Percentiles rank a stretch among this genome's conserved stretches.
Evolutionary conservation across 2,113 vertebrate species (phyloP).

Genomic region (Hiodon tergisus): DNA sequence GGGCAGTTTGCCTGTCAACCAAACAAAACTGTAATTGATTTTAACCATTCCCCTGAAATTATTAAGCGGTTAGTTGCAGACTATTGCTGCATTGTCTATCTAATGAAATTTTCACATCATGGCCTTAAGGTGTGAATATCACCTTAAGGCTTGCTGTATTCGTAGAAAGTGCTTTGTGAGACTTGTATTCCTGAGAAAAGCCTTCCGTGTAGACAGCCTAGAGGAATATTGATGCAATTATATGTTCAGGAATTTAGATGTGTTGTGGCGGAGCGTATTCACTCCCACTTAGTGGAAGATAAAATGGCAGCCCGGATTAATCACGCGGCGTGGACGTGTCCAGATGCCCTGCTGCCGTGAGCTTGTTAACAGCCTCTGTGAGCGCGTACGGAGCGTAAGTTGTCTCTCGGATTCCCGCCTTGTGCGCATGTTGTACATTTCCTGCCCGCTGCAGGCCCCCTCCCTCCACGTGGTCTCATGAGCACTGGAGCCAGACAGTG

Average conservation of each 20-base stretch:
- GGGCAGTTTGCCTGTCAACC: background rate
- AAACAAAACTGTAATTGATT: background rate
- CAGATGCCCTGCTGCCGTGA: too few species aligned
- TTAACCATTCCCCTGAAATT: background rate
- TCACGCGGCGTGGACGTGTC: too few species aligned
- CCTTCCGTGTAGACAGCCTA: background rate
- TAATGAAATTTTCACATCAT: background rate
- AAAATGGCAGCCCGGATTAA: background rate
- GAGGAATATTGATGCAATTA: background rate
- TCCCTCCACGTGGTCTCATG: background rate
- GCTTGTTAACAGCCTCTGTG: too few species aligned
- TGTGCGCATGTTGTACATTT: too few species aligned
- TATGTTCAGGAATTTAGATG: background rate
- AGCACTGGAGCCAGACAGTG: constrained; percentile 30
- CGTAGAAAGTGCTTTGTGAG: background rate
- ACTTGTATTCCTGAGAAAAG: background rate
- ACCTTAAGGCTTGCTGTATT: background rate
- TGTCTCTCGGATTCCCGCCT: too few species aligned
- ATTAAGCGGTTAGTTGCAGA: background rate
- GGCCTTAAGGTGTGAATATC: background rate
- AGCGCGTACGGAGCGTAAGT: too few species aligned
- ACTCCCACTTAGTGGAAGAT: background rate
- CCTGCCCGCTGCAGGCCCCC: background rate
- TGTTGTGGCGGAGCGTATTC: background rate
- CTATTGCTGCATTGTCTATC: background rate